These are phyloP conservation scores for Agrilus cyanescens DNA, from an alignment of 2,888 invertebrate species.

Conservation along the genomic window DNA sequence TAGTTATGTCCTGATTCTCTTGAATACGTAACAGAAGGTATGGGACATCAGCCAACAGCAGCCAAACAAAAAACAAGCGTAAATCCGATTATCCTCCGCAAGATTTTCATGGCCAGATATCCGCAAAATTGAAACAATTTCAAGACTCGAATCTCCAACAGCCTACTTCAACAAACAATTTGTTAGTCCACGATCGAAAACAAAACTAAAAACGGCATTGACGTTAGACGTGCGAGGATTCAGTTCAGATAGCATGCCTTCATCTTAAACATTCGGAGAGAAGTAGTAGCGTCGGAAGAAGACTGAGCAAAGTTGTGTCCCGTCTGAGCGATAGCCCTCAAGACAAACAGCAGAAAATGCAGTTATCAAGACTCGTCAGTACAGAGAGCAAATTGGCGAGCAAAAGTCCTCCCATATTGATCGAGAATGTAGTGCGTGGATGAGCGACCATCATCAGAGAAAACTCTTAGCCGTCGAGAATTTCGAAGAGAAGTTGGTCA, in stretches of 20 bases:
- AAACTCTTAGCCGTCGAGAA: constrained; percentile 36
- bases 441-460: constrained; percentile 27
- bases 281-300: constrained; percentile 49
- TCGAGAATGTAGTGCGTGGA: constrained; percentile 32
- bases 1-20: constrained; percentile 46
- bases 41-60: constrained; percentile 30
- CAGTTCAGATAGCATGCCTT: constrained; percentile 56
- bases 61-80: constrained; percentile 29
- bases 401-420: constrained; percentile 35
- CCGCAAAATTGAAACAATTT: constrained; percentile 30
- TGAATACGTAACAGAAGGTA: constrained; percentile 46
- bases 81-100: constrained; percentile 33
- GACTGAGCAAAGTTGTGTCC: constrained; percentile 52
- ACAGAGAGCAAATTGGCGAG: constrained; percentile 29
- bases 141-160: constrained; percentile 30
- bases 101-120: constrained; percentile 34
- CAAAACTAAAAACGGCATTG: constrained; percentile 40
- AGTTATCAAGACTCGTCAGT: constrained; percentile 36
- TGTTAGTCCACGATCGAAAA: constrained; percentile 41
- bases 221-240: constrained; percentile 54
- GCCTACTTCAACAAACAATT: constrained; percentile 31
- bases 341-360: constrained; percentile 44
- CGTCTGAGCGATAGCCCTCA: constrained; percentile 48
- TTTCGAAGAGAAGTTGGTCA: constrained; percentile 36
- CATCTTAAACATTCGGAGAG: constrained; percentile 47